Evolutionary conservation across 2,797 vertebrate genomes (phyloP).

Genomic region (Oreonectes daqikongensis): DNA sequence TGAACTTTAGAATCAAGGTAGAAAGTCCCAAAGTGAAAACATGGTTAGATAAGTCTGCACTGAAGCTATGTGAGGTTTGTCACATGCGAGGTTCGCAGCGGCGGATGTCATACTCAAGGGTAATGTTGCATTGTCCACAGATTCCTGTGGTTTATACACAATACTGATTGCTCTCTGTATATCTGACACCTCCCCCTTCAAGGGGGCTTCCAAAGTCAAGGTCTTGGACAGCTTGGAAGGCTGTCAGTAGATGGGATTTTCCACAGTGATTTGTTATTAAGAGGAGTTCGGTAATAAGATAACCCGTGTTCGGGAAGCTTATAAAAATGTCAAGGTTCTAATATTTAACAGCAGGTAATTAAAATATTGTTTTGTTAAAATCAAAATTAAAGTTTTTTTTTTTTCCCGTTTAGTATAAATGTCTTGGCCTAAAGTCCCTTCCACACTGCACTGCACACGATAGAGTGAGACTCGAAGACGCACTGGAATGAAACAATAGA

Average conservation of each 20-base stretch:
- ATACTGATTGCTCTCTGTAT: neutral
- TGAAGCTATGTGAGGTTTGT: neutral
- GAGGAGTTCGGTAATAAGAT: neutral
- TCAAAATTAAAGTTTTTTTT: too few relatives aligned
- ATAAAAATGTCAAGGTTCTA: neutral
- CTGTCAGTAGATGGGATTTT: neutral
- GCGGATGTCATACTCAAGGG: constrained; percentile 8
- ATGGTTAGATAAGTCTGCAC: constrained; percentile 38
- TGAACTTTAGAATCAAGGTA: constrained; percentile 30
- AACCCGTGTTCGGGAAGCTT: neutral
- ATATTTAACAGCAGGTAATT: neutral
- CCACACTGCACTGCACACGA: too few relatives aligned
- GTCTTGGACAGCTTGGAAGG: neutral
- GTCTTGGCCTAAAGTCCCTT: too few relatives aligned
- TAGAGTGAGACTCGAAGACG: too few relatives aligned
- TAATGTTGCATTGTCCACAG: constrained; percentile 8
- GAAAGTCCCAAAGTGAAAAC: constrained; percentile 29
- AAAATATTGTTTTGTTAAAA: neutral
- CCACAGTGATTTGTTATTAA: neutral
- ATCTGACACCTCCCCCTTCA: constrained; percentile 1
- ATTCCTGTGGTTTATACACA: constrained; percentile 7
- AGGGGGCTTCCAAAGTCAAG: neutral
- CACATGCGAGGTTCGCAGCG: neutral
- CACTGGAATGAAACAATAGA: too few relatives aligned
- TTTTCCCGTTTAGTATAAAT: too few relatives aligned